Base-by-base conservation (phyloP, 2,113 vertebrate species). In the Seriola dumerili region DNA sequence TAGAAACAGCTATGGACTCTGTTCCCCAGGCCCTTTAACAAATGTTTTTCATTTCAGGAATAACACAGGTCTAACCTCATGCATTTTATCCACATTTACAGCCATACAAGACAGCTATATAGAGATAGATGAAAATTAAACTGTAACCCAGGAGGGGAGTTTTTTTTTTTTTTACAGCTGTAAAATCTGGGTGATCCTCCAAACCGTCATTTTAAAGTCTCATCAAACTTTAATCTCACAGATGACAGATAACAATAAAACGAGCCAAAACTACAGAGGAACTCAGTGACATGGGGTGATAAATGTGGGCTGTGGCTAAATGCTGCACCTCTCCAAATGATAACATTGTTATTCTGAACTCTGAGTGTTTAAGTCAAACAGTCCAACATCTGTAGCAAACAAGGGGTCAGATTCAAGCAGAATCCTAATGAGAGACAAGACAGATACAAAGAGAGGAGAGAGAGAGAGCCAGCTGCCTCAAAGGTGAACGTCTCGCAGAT, bases 381-480 rank as follows among this genome's bases (percentile, higher is more conserved):
- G n/a, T 17, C 3, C 32, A 74, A 89, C 87, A 91, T 82, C 81
- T 83, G 84, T 69, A 86, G 69, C 64, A 75, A 88, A 83, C 73
- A 81, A 76, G 76, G 76, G 76, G 83, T 80, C 40, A 46, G 46
- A 62, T 76, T 71, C 10, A 6, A 67, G 44, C 84, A 78, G 89
- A 88, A 88, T 90, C 57, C 38, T 74, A 82, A 91, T 88, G 79
- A 83, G 88, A 55, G 50, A 44, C 0, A 10, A 70, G 52, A 52
- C 4, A 38, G 50, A 76, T 17, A 52, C 12, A 46, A 11, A 62
- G 16, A 63, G 23, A 48, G 23, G 3, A 36, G 58, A 48, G 63
- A 23, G 11, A 52, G 54, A 0, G 67, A 32, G 57, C 5, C 14
- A 50, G 72, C 38, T 48, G 76, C 77, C 80, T 78, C 80, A 74